Evolutionary conservation across 1,140 invertebrate species (phyloP).

Genomic region (Tetragnatha versicolor): DNA sequence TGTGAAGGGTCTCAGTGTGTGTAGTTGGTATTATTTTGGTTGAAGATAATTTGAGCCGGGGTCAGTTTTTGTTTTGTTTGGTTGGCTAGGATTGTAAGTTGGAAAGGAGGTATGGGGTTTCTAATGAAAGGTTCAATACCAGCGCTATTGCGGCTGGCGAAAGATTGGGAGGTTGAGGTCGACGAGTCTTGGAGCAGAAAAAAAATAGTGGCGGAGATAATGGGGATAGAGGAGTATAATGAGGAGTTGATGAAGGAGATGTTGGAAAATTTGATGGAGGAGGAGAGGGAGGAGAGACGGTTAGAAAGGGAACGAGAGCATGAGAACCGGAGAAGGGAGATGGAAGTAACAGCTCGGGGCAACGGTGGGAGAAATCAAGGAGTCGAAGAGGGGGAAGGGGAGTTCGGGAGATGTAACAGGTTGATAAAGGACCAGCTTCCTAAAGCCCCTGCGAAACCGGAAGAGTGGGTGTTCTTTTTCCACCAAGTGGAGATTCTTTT

Average conservation of each 20-base stretch:
- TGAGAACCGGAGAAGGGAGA: not conserved
- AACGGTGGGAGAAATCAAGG: not conserved
- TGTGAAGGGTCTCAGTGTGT: too few species aligned
- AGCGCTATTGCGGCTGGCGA: too few species aligned
- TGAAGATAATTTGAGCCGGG: too few species aligned
- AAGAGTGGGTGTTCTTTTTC: not conserved
- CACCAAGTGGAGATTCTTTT: not conserved
- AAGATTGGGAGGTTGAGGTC: too few species aligned
- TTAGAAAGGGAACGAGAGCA: not conserved
- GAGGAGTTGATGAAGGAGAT: not conserved
- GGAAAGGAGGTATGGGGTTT: too few species aligned
- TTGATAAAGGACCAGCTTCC: not conserved
- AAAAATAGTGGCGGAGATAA: too few species aligned
- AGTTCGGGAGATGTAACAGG: not conserved
- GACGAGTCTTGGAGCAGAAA: too few species aligned
- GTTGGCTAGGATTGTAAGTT: too few species aligned
- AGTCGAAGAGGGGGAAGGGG: not conserved
- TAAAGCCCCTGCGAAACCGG: not conserved
- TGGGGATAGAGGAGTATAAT: not conserved
- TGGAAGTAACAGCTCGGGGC: not conserved
- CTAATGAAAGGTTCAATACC: too few species aligned
- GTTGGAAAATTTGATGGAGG: not conserved
- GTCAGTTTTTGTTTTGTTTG: too few species aligned
- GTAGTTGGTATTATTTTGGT: too few species aligned
- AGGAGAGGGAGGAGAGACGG: not conserved